Evolutionary conservation across 2,888 invertebrate species (phyloP), one percentile per base, ranked within the genome.

Genomic region (Erynnis tages): DNA sequence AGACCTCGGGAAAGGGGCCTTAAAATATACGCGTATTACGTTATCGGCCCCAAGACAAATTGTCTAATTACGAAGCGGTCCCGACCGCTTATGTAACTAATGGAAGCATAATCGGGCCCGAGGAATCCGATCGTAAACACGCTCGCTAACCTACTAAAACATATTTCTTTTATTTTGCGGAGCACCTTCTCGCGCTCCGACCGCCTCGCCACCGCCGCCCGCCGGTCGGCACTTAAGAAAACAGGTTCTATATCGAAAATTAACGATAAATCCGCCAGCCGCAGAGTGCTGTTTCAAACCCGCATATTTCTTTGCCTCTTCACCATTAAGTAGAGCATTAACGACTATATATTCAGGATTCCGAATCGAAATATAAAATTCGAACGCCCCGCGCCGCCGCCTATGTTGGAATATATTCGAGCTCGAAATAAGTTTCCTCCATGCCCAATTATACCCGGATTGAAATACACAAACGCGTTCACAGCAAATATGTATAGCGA

Each of bases 71-170:
- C 69, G 66, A 60, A 61, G 64, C 63, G 69, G 68, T 58, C 67
- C 67, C 67, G 61, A 58, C 65, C 71, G 71, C 76, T 85, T 84
- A 84, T 78, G 79, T 83, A 84, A 85, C 81, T 81, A 81, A 84
- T 81, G 82, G 79, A 72, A 66, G 80, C 75, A 79, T 83, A 82
- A 87, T 85, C 81, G 73, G 60, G 62, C 65, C 71, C 59, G 66
- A 73, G 79, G 81, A 82, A 82, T 83, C 76, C 76, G 81, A 82
- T 82, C 84, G 82, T 85, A 83, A 87, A 86, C 82, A 84, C 76
- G 79, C 82, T 85, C 72, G 83, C 83, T 89, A 88, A 88, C 88
- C 88, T 82, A 89, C 87, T 88, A 88, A 89, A 88, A 87, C 82
- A 85, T 85, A 88, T 87, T 87, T 86, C 84, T 87, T 87, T 88